Conservation (phyloP, 2,888 invertebrate genomes). For the Chaitophorus viminalis region DNA sequence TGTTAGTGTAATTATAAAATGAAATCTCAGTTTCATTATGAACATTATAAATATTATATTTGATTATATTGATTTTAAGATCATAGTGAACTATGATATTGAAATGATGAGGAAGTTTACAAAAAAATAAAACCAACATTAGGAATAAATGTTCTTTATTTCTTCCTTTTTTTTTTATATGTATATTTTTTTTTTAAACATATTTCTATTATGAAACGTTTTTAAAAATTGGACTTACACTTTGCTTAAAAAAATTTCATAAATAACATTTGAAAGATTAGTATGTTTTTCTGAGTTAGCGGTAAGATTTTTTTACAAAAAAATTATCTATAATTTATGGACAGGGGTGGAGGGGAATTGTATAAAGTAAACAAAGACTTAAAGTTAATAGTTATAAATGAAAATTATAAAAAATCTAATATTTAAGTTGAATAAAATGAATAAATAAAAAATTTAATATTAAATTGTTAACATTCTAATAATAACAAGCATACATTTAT, state of each 20-base stretch:
- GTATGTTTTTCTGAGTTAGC: slow-evolving; percentile 48
- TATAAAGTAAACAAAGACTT: slow-evolving; percentile 59
- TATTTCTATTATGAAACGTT: slow-evolving; percentile 38
- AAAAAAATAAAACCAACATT: slow-evolving; percentile 15
- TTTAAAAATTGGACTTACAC: slow-evolving; percentile 49
- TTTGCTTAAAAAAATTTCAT: slow-evolving; percentile 36
- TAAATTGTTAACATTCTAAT: slow-evolving; percentile 62
- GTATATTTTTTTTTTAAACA: slow-evolving; percentile 34
- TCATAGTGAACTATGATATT: slow-evolving; percentile 38
- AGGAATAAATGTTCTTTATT: slow-evolving; percentile 40
- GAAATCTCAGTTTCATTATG: too few species aligned
- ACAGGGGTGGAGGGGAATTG: slow-evolving; percentile 5
- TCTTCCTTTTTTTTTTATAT: slow-evolving; percentile 6
- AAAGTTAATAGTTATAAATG: slow-evolving; percentile 61
- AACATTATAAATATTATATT: too few species aligned
- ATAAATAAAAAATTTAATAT: slow-evolving; percentile 62
- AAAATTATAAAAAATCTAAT: slow-evolving; percentile 61
- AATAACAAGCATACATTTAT: slow-evolving; percentile 61
- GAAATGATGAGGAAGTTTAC: not conserved
- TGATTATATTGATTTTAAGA: too few species aligned
- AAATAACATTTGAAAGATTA: slow-evolving; percentile 49
- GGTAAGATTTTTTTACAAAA: slow-evolving; percentile 26
- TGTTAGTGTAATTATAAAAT: too few species aligned
- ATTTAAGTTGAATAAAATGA: slow-evolving; percentile 62
- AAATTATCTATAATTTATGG: slow-evolving; percentile 25